Percentiles rank a stretch among this genome's conserved stretches.
Conservation (phyloP, 2,888 invertebrate species). For the Marasmarcha lunaedactyla region DNA sequence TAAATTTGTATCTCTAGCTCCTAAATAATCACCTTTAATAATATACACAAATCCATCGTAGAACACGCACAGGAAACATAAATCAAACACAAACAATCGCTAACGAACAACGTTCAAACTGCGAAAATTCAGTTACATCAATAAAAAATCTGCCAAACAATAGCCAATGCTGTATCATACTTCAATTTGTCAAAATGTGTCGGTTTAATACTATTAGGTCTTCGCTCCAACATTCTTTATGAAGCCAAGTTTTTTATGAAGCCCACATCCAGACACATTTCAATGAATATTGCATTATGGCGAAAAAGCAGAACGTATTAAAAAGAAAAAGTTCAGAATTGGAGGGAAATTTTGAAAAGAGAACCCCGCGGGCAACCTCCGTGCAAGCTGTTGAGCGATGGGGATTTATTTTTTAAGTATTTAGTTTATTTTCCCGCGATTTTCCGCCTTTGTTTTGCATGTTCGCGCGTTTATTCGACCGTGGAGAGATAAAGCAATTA, state of each 20-base stretch:
- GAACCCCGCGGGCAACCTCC: conserved; percentile 1
- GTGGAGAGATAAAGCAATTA: conserved; percentile 27
- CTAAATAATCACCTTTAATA: no score
- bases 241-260: neutral
- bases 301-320: neutral
- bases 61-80: conserved; percentile 26
- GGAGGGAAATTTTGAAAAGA: conserved; percentile 18
- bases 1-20: no score
- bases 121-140: conserved; percentile 40
- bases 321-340: conserved; percentile 29
- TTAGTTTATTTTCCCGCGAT: neutral
- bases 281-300: conserved; percentile 41
- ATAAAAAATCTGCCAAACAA: conserved; percentile 50
- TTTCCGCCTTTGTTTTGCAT: conserved; percentile 27
- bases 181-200: conserved; percentile 49
- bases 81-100: conserved; percentile 43
- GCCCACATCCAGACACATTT: conserved; percentile 29
- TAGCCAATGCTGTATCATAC: conserved; percentile 38
- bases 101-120: conserved; percentile 59
- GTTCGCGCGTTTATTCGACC: conserved; percentile 27
- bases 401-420: neutral
- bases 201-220: conserved; percentile 7
- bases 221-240: neutral
- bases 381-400: neutral
- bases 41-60: no score